Conservation (phyloP, 1,140 invertebrate species). For the Solen grandis region DNA sequence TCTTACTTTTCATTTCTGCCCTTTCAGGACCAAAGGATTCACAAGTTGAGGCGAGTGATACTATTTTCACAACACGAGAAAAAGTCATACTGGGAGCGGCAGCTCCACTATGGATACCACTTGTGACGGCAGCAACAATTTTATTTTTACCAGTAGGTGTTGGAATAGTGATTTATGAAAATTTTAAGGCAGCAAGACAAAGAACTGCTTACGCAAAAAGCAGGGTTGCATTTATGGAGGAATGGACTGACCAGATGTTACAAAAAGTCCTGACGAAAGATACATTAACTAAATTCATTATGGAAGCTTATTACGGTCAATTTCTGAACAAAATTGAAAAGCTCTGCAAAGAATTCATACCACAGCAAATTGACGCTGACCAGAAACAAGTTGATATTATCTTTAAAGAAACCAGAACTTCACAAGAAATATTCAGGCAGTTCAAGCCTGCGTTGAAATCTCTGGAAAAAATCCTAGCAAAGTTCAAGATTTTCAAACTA, state of each 20-base stretch:
- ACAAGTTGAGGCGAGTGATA: not conserved
- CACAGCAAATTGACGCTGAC: conserved; percentile 60
- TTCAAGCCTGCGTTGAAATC: conserved; percentile 49
- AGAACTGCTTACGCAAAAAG: conserved; percentile 30
- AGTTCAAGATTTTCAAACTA: conserved; percentile 48
- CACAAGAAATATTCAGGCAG: conserved; percentile 38
- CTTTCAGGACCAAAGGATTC: not conserved
- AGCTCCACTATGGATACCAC: conserved; percentile 61
- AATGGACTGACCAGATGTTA: conserved; percentile 50
- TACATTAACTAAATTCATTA: conserved; percentile 32
- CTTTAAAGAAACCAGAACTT: conserved; percentile 52
- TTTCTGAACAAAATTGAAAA: conserved; percentile 52
- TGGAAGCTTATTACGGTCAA: conserved; percentile 47
- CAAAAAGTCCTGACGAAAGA: conserved; percentile 33
- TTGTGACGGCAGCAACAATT: conserved; percentile 53
- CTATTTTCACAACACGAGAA: conserved; percentile 60
- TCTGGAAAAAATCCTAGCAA: conserved; percentile 47
- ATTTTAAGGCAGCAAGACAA: conserved; percentile 13
- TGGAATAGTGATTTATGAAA: conserved; percentile 57
- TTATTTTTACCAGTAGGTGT: conserved; percentile 58
- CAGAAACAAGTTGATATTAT: conserved; percentile 52
- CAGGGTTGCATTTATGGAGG: conserved; percentile 52
- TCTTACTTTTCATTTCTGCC: not conserved
- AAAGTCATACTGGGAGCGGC: conserved; percentile 57
- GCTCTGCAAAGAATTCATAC: conserved; percentile 59